Evolutionary conservation across 2,113 vertebrate species (phyloP), one percentile per base, ranked within the genome.

Genomic region (Anguilla rostrata): DNA sequence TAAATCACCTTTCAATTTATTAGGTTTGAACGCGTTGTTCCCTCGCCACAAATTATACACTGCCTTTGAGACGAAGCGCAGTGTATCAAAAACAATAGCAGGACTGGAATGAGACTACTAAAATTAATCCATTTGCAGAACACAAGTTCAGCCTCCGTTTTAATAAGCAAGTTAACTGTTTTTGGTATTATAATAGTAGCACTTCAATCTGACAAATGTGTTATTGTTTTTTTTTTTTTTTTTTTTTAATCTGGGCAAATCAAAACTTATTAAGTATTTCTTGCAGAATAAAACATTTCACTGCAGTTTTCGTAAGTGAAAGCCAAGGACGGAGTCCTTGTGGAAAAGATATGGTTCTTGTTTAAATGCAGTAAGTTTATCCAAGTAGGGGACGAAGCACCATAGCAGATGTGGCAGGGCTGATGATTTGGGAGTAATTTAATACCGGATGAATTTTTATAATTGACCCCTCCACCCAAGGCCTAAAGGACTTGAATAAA

Each of bases 1-100:
- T 83, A 60, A 83, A 83, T 53, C 56, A 83, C 82, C 56, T 83
- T 83, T 83, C 82, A 60, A 53, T 22, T 53, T 83, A 63, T 83
- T 83, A 40, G 5, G 53, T 22, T 83, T 83, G 82, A 83, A 39
- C 53, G 39, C 20, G 34, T 63, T 53, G n/a, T 63, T 63, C 56
- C 57, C 22, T 83, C 63, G 39, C 41, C 63, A 43, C 40, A 75
- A 60, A 39, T 39, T n/a, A 84, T 71, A 71, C 71, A 71, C 83
- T 75, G 60, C 22, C 18, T 39, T 57, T 8, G n/a, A 40, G 60
- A 66, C 43, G 40, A 78, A 78, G 83, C 40, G 14, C 83, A 34
- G 40, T 39, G 34, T 39, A 46, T 22, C n/a, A 11, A 46, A 85
- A 78, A 85, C 41, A 78, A 78, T 18, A 85, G 71, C 39, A 39